phyloP scores from a whole-genome alignment of 2,888 invertebrate species.

The Microplitis deprimator region DNA sequence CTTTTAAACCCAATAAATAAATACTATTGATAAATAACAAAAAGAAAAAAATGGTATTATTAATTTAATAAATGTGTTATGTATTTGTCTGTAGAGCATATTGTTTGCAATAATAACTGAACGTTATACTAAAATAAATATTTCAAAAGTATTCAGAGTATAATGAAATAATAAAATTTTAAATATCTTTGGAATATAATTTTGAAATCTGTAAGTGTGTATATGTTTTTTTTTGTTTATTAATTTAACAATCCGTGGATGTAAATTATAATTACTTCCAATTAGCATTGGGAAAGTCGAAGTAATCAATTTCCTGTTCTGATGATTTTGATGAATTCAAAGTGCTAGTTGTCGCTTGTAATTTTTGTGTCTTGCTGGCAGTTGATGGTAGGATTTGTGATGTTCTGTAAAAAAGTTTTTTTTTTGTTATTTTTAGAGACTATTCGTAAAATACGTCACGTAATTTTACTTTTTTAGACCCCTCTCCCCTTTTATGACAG shows the following conservation, averaged over 20 bases:
- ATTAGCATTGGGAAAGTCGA: constrained; percentile 56
- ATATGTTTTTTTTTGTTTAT: not conserved
- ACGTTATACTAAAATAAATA: not conserved
- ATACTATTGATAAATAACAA: not conserved
- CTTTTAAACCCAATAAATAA: not conserved
- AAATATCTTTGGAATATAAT: constrained; percentile 3
- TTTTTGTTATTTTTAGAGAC: not conserved
- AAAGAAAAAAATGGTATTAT: not conserved
- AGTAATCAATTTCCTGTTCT: constrained; percentile 68
- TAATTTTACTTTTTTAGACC: no score
- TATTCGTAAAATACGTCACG: constrained; percentile 11
- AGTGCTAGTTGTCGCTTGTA: constrained; percentile 45
- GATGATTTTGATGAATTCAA: constrained; percentile 56
- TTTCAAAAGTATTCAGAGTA: not conserved
- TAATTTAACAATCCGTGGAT: not conserved
- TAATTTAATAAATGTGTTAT: not conserved
- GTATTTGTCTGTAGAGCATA: not conserved
- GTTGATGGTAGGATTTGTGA: constrained; percentile 63
- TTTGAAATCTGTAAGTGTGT: constrained; percentile 4
- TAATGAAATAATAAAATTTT: not conserved
- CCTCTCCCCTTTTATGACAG: no score
- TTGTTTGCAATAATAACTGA: not conserved
- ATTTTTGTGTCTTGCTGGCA: constrained; percentile 58
- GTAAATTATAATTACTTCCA: not conserved
- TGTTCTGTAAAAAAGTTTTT: constrained; percentile 55